Base-by-base conservation (phyloP, 2,113 vertebrate species). In the Vulpes ferrilata region DNA sequence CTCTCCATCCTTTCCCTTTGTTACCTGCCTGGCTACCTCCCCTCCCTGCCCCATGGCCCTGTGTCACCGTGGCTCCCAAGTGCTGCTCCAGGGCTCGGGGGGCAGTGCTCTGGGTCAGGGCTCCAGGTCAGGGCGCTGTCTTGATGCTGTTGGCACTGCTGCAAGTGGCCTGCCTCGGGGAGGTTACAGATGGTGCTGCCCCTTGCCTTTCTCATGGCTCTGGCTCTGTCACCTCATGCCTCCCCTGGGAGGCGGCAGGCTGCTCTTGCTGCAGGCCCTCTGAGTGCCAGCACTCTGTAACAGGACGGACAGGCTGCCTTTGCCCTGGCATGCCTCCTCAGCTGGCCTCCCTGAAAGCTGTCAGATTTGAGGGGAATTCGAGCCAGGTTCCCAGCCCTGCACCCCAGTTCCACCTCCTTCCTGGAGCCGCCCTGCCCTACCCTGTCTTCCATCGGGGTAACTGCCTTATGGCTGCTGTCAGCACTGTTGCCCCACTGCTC, bases 321-420 rank as follows among this genome's bases (percentile, higher is more conserved):
- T 78, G 80, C 57, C 90, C 25, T 0, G 17, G 53, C 64, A 69
- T 0, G 90, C 81, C 69, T 51, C 90, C 35, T 92, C 48, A 22
- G 55, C 13, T 78, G 90, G 94, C 76, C 84, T 90, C 76, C 80
- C 88, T 8, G 92, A 78, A 97, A 81, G 78, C 82, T 48, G 62
- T 79, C 94, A 43, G 90, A 94, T 92, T 74, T 30, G 35, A 78
- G 43, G 67, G 62, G 69, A 76, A 59, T 74, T 38, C 64, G 57
- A 87, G 57, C 25, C 51, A 19, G 74, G 5, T 65, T 86, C 60
- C 62, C 83, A 76, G 89, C 73, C 23, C 38, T 67, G 80, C 23
- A 3, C 20, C 69, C 25, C 32, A 59, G 80, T n/a, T n/a, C n/a
- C 1, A 11, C 27, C 51, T 76, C 73, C 35, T 20, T 59, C 22